Base-by-base conservation (phyloP, 2,113 vertebrate species). In the Papio anubis region DNA sequence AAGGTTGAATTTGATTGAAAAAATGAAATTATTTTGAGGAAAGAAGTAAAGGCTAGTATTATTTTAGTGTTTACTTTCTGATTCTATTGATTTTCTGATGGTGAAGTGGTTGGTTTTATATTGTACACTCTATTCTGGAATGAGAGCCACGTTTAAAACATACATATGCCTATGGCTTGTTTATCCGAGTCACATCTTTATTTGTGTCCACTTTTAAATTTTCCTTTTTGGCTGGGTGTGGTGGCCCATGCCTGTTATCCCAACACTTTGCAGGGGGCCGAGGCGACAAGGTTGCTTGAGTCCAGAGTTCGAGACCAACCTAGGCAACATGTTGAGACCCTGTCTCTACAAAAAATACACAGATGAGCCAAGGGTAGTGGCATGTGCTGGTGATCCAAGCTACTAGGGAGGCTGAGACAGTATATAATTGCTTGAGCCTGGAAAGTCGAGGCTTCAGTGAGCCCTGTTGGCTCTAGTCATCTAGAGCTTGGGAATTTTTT, bases 1-100 rank as follows among this genome's bases (percentile, higher is more conserved):
- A 93, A 93, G 94, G n/a, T 61, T 80, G 23, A 93, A 83, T 96
- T 96, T 89, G 27, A 92, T 66, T 32, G 57, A 93, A 76, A 76
- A 25, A 80, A 61, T 93, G 21, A 90, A 88, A 76, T 95, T 93
- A 90, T 89, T 95, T 64, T 32, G 40, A 50, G 16, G 20, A 94
- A 48, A 79, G 45, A 92, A 80, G 48, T 75, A 87, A 61, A 82
- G 18, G 35, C 73, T 88, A 64, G 2, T 96, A 52, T 75, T 96
- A 81, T 55, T 5, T 80, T 97, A 73, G 45, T 17, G 82, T 94
- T 94, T 85, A 59, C 10, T 52, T 75, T 40, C 21, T 90, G 88
- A 83, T 82, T 83, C 70, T 79, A 5, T 90, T 93, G 86, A 73
- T 50, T 94, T 73, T 85, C 85, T n/a, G 43, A 45, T 85, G 27